Conservation (phyloP, 2,113 vertebrate species). For the Coracopsis vasa region DNA sequence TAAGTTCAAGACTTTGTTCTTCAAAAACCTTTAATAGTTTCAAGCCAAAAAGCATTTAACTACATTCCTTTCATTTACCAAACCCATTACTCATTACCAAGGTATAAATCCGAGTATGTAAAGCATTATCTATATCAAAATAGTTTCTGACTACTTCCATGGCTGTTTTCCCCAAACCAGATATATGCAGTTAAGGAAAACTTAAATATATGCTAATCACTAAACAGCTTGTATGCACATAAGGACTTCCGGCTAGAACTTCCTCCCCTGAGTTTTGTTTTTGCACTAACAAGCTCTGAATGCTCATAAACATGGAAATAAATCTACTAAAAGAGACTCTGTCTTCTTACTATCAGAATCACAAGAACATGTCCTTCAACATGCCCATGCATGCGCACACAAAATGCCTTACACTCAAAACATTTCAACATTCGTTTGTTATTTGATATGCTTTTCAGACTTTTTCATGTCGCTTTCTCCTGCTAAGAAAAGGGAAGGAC, state of each 20-base stretch:
- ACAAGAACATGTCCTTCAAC: neutral
- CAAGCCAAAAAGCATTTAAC: neutral
- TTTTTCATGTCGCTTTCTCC: neutral
- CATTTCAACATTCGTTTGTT: neutral
- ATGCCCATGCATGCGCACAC: neutral
- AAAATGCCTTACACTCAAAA: neutral
- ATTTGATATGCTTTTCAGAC: neutral
- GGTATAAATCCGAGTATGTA: rapidly evolving
- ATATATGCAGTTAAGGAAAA: neutral
- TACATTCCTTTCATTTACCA: neutral
- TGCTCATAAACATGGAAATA: neutral
- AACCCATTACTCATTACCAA: neutral
- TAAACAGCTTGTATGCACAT: neutral
- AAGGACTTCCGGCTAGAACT: neutral
- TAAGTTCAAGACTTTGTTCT: neutral
- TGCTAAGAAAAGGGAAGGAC: neutral
- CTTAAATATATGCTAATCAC: neutral
- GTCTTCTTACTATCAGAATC: neutral
- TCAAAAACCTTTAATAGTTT: neutral
- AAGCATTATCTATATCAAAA: neutral
- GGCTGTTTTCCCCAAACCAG: neutral
- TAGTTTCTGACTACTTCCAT: neutral
- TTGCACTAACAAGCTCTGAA: neutral
- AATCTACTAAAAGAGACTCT: neutral
- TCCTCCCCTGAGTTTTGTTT: neutral